Evolutionary conservation across 2,113 vertebrate genomes (phyloP).

Genomic region (Pagrus major): DNA sequence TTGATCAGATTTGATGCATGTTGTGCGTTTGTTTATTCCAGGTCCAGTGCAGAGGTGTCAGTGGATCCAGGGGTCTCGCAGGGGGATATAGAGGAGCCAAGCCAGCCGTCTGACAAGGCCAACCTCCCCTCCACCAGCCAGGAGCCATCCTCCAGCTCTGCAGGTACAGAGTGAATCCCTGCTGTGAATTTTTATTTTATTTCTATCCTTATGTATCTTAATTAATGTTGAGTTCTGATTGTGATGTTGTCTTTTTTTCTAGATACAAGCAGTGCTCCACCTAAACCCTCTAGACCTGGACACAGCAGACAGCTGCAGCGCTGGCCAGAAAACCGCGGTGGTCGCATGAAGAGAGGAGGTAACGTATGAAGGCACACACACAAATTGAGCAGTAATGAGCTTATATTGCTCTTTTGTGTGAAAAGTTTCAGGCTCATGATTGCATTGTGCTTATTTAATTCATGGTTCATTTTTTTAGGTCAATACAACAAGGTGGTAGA

Average conservation of each 20-base stretch:
- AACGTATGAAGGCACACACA: neutral
- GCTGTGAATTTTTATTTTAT: neutral
- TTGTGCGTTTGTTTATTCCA: conserved; percentile 40
- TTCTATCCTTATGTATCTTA: neutral
- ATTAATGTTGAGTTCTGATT: neutral
- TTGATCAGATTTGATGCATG: neutral
- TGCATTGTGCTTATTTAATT: neutral
- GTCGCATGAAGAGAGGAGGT: conserved; percentile 88
- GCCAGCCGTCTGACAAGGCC: conserved; percentile 89
- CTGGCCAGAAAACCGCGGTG: conserved; percentile 88
- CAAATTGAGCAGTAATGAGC: neutral
- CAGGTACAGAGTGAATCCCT: conserved; percentile 70
- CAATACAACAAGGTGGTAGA: neutral
- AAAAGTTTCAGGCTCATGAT: neutral
- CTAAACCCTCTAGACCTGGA: conserved; percentile 86
- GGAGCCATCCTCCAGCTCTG: conserved; percentile 96
- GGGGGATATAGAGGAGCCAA: conserved; percentile 88
- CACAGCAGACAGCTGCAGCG: conserved; percentile 89
- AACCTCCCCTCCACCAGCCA: conserved; percentile 94
- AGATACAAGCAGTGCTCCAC: conserved; percentile 92
- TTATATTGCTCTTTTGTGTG: neutral
- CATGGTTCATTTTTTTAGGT: neutral
- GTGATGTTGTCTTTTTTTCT: neutral
- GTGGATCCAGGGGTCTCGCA: conserved; percentile 91
- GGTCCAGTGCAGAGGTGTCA: conserved; percentile 86